phyloP scores from a whole-genome alignment of 1,140 invertebrate genomes.

The Drosophila mayri region DNA sequence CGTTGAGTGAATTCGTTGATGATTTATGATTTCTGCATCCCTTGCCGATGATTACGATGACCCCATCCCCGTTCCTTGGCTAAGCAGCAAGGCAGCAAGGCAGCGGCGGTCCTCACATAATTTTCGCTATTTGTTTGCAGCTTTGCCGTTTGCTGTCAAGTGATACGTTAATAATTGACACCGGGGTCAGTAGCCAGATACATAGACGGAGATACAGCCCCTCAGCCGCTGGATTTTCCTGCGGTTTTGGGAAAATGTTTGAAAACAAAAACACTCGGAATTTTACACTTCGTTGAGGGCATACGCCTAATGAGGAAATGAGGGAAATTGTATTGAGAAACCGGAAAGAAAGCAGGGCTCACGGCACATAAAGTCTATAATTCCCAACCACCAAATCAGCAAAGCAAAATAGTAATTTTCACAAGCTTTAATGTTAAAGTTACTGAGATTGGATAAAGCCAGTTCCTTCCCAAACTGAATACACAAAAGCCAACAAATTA shows the following conservation, averaged over 20 bases:
- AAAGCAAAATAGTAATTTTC: neutral
- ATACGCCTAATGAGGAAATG: slow-evolving; percentile 49
- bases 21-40: slow-evolving; percentile 79
- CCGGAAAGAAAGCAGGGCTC: neutral
- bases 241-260: slow-evolving; percentile 57
- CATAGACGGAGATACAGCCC: slow-evolving; percentile 20
- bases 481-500: slow-evolving; percentile 16
- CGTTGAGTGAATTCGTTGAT: slow-evolving; percentile 77
- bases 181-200: slow-evolving; percentile 70
- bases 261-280: slow-evolving; percentile 63
- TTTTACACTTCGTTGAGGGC: slow-evolving; percentile 72
- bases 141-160: slow-evolving; percentile 75
- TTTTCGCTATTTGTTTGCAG: slow-evolving; percentile 80
- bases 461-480: no score
- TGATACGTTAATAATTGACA: slow-evolving; percentile 85
- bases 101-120: slow-evolving; percentile 56
- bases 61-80: slow-evolving; percentile 43
- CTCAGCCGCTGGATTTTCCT: slow-evolving; percentile 39
- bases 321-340: slow-evolving; percentile 12
- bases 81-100: slow-evolving; percentile 21
- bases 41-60: slow-evolving; percentile 45
- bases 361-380: no score
- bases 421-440: neutral
- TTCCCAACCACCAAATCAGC: neutral
- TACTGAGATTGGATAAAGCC: neutral